These are phyloP conservation scores for Episyrphus balteatus DNA, from an alignment of 1,140 invertebrate genomes.

Conservation along the genomic window DNA sequence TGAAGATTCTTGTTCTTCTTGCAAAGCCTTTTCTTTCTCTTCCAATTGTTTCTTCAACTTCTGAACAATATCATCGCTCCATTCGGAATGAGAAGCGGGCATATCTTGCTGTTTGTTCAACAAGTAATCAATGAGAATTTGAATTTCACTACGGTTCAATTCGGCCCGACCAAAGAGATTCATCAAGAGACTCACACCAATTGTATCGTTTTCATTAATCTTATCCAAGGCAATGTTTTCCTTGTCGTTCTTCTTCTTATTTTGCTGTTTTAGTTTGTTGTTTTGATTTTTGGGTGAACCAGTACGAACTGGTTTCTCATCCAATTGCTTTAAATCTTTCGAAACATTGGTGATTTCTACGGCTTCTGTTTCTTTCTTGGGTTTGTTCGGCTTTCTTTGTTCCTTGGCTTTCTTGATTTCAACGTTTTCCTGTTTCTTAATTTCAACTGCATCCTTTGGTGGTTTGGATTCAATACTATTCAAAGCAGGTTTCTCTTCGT, in stretches of 20 bases:
- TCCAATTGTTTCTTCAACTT: conserved; percentile 77
- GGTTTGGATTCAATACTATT: conserved; percentile 69
- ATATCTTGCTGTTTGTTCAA: conserved; percentile 76
- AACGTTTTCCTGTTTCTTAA: conserved; percentile 34
- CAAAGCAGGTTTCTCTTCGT: conserved; percentile 19
- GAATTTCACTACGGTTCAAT: conserved; percentile 72
- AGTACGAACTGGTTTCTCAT: conserved; percentile 22
- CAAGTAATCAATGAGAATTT: conserved; percentile 76
- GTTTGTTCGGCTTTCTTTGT: conserved; percentile 24
- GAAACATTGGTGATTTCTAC: conserved; percentile 12
- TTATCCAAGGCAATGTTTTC: conserved; percentile 26
- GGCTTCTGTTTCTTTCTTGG: conserved; percentile 19
- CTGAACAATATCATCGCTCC: conserved; percentile 77
- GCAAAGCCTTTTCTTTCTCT: conserved; percentile 63
- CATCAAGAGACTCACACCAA: conserved; percentile 51
- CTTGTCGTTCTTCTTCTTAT: conserved; percentile 24
- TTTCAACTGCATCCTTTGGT: conserved; percentile 70
- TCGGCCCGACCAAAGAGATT: conserved; percentile 64
- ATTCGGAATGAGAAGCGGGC: conserved; percentile 61
- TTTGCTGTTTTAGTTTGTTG: conserved; percentile 19
- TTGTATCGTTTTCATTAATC: conserved; percentile 22
- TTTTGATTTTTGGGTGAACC: conserved; percentile 27
- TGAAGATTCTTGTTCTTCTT: conserved; percentile 59
- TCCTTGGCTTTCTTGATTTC: conserved; percentile 3
- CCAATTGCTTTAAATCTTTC: conserved; percentile 31